Evolutionary conservation across 2,797 vertebrate genomes (phyloP).

Genomic region (Pogonophryne albipinna): DNA sequence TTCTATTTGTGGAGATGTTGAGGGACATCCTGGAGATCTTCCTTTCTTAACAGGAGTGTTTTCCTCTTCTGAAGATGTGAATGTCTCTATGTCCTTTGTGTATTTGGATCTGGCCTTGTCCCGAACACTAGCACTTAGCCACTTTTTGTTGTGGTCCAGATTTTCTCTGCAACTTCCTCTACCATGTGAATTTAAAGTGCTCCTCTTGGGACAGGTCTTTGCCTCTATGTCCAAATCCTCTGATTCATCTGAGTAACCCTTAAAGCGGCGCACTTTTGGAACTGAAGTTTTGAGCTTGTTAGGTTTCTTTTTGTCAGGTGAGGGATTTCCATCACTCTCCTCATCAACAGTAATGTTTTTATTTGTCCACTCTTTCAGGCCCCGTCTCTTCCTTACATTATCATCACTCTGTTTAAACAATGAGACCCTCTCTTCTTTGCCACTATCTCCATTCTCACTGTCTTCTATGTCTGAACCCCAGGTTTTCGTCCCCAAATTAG

Average conservation of each 20-base stretch:
- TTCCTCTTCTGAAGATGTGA: slow-evolving; percentile 90
- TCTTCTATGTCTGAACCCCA: slow-evolving; percentile 73
- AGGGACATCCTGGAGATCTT: slow-evolving; percentile 29
- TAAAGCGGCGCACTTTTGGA: slow-evolving; percentile 49
- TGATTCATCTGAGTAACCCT: slow-evolving; percentile 88
- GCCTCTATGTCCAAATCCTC: slow-evolving; percentile 86
- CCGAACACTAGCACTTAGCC: slow-evolving; percentile 16
- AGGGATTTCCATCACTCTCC: slow-evolving; percentile 41
- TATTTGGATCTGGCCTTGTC: slow-evolving; percentile 37
- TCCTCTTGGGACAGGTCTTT: slow-evolving; percentile 13
- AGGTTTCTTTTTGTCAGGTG: slow-evolving; percentile 43
- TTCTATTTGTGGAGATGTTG: slow-evolving; percentile 18
- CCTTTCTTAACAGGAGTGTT: slow-evolving; percentile 57
- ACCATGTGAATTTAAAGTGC: slow-evolving; percentile 1
- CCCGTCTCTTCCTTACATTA: slow-evolving; percentile 51
- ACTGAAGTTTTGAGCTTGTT: slow-evolving; percentile 47
- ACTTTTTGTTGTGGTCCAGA: slow-evolving; percentile 24
- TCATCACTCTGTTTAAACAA: slow-evolving; percentile 67
- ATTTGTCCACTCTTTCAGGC: slow-evolving; percentile 54
- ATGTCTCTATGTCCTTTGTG: slow-evolving; percentile 84
- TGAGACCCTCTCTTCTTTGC: slow-evolving; percentile 58
- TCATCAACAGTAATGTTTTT: slow-evolving; percentile 35
- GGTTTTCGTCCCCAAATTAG: slow-evolving; percentile 29
- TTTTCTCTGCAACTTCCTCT: slow-evolving; percentile 20
- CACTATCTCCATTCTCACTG: slow-evolving; percentile 19